A percentile compares a stretch with the other conserved stretches of the same genome.
Conservation (phyloP, 2,888 invertebrate species). For the Piscicola geometra region DNA sequence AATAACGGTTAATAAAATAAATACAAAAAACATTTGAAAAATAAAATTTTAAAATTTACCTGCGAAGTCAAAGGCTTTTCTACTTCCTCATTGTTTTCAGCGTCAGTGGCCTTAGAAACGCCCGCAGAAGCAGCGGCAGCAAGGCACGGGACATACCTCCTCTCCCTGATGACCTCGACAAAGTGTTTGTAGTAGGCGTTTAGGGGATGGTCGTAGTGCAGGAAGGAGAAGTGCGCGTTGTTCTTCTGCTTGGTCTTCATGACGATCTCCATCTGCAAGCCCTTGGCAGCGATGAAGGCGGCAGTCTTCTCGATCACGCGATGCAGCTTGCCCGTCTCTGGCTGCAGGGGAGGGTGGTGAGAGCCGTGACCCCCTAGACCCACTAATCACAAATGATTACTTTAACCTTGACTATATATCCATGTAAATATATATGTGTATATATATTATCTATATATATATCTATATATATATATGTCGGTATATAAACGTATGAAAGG, state of each 20-base stretch:
- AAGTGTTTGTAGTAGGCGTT: constrained; percentile 81
- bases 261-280: constrained; percentile 95
- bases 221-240: constrained; percentile 87
- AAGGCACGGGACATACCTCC: constrained; percentile 46
- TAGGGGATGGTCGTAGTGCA: constrained; percentile 76
- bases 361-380: no score
- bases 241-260: constrained; percentile 92
- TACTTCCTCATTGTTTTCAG: not conserved
- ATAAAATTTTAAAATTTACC: no score
- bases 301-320: constrained; percentile 87
- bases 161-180: constrained; percentile 52
- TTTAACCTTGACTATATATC: no score
- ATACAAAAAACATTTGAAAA: no score
- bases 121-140: constrained; percentile 16
- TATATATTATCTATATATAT: no score
- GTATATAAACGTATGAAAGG: no score
- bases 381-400: no score
- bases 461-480: no score
- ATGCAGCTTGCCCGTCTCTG: constrained; percentile 68
- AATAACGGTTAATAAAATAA: no score
- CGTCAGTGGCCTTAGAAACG: constrained; percentile 33
- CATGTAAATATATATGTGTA: no score
- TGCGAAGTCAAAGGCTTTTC: constrained; percentile 5
- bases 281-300: constrained; percentile 66
- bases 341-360: constrained; percentile 37